Percentiles rank a stretch among this genome's conserved stretches.
Conservation (phyloP, 1,140 invertebrate species). For the Drosophila busckii region DNA sequence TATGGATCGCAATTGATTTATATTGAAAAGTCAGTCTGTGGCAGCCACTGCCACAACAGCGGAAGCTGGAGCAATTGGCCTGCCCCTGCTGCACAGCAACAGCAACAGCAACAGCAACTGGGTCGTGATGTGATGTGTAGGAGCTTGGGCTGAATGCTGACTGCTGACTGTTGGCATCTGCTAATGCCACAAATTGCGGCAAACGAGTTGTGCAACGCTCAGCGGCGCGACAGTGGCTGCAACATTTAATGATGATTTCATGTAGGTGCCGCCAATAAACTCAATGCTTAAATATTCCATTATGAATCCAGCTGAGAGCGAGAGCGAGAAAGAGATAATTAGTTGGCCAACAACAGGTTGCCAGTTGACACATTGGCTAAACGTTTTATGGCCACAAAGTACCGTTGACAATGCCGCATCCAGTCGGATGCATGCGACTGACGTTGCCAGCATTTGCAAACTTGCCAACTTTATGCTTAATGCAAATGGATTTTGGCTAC, state of each 20-base stretch:
- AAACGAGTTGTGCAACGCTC: slow-evolving; percentile 48
- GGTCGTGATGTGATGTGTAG: slow-evolving; percentile 29
- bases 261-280: slow-evolving; percentile 76
- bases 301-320: slow-evolving; percentile 57
- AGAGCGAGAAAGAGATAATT: slow-evolving; percentile 39
- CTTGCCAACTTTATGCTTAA: slow-evolving; percentile 66
- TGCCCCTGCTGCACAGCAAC: slow-evolving; percentile 5
- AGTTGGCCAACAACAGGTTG: slow-evolving; percentile 40
- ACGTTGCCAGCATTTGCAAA: slow-evolving; percentile 18
- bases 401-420: slow-evolving; percentile 61
- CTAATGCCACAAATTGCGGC: slow-evolving; percentile 68
- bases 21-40: slow-evolving; percentile 66
- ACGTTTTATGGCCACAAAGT: slow-evolving; percentile 69
- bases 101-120: too few relatives aligned
- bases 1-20: slow-evolving; percentile 75
- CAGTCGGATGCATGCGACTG: slow-evolving; percentile 12
- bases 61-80: slow-evolving; percentile 74
- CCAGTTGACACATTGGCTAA: slow-evolving; percentile 48
- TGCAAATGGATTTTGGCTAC: slow-evolving; percentile 63
- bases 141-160: slow-evolving; percentile 33
- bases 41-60: slow-evolving; percentile 39
- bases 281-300: slow-evolving; percentile 72
- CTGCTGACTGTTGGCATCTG: slow-evolving; percentile 26
- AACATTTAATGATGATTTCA: slow-evolving; percentile 75
- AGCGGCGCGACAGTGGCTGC: slow-evolving; percentile 21